Percentiles rank a stretch among this genome's conserved stretches.
These are phyloP conservation scores for Biston stratarius DNA, from an alignment of 2,888 invertebrate genomes.

Conservation along the genomic window DNA sequence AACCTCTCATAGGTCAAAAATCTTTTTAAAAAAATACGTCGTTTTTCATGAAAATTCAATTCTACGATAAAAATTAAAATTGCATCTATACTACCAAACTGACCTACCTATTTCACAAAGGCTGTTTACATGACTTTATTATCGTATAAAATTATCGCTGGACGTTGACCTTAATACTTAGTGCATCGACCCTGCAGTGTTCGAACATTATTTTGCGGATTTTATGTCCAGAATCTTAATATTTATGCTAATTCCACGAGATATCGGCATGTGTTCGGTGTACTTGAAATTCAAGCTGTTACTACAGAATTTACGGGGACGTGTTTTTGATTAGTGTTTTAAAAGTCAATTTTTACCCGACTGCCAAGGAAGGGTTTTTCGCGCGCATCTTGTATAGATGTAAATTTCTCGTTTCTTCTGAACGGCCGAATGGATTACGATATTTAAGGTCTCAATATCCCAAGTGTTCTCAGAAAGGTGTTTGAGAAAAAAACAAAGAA, in stretches of 20 bases:
- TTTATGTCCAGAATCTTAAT: conserved; percentile 24
- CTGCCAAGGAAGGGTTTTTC: too few species aligned
- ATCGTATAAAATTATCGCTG: neutral
- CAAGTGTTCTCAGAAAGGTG: too few species aligned
- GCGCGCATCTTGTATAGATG: too few species aligned
- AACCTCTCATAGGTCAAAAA: too few species aligned
- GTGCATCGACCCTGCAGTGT: conserved; percentile 14
- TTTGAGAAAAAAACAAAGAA: too few species aligned
- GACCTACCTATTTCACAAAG: neutral
- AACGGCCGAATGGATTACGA: too few species aligned
- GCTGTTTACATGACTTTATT: neutral
- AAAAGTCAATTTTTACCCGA: too few species aligned
- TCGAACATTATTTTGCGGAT: conserved; percentile 16
- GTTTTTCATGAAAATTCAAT: too few species aligned
- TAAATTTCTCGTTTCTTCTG: too few species aligned
- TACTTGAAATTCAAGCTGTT: conserved; percentile 21
- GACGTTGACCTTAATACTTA: neutral
- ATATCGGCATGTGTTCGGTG: conserved; percentile 9
- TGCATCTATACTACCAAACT: neutral
- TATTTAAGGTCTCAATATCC: too few species aligned
- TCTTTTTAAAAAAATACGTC: too few species aligned
- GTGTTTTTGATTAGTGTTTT: too few species aligned
- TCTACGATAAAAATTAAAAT: neutral
- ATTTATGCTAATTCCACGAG: conserved; percentile 21
- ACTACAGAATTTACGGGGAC: neutral